These are phyloP conservation scores for Isoperla grammatica DNA, from an alignment of 2,888 invertebrate species.

Conservation along the genomic window DNA sequence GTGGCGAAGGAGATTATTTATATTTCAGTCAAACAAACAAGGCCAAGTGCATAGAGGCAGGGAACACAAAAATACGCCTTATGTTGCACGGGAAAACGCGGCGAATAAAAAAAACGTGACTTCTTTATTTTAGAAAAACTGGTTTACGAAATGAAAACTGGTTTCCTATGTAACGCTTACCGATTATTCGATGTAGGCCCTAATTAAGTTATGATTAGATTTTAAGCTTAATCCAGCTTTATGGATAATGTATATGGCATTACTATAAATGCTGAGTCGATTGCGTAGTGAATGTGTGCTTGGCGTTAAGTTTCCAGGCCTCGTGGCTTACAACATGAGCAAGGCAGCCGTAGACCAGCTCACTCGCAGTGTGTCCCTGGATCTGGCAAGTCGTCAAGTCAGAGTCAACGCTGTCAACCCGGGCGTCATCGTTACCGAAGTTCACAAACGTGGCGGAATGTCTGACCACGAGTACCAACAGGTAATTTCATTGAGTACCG, in stretches of 20 bases:
- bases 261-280: not conserved
- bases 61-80: too few species aligned
- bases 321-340: slow-evolving; percentile 51
- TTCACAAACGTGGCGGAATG: slow-evolving; percentile 51
- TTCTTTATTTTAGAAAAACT: too few species aligned
- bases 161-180: too few species aligned
- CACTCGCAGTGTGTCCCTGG: slow-evolving; percentile 52
- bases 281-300: not conserved
- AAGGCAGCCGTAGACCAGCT: slow-evolving; percentile 56
- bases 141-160: too few species aligned
- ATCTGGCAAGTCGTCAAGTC: slow-evolving; percentile 34
- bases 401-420: slow-evolving; percentile 39
- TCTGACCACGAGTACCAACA: slow-evolving; percentile 46
- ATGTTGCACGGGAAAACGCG: too few species aligned
- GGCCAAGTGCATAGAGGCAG: too few species aligned
- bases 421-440: slow-evolving; percentile 50
- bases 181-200: too few species aligned
- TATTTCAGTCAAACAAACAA: too few species aligned
- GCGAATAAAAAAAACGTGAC: too few species aligned
- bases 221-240: too few species aligned
- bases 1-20: too few species aligned
- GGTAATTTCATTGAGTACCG: slow-evolving; percentile 33
- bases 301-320: slow-evolving; percentile 31
- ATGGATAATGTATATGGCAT: not conserved
- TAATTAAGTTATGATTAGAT: too few species aligned